Conservation (phyloP, 2,113 vertebrate genomes). For the Phaethon lepturus region DNA sequence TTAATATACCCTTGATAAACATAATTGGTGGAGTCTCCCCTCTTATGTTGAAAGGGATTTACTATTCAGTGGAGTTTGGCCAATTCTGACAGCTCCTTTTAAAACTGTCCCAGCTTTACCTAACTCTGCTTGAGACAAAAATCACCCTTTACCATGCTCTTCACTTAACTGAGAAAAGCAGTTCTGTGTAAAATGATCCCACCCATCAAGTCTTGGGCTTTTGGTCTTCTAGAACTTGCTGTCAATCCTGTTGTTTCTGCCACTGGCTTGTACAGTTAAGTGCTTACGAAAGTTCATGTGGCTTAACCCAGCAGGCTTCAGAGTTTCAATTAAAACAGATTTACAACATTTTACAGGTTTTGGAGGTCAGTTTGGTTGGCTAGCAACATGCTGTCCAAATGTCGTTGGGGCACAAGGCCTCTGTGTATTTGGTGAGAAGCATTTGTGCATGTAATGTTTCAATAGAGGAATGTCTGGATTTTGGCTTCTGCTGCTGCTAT, state of each 20-base stretch:
- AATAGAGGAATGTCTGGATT: neutral
- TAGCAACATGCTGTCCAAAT: neutral
- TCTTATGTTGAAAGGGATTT: neutral
- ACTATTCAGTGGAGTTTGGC: neutral
- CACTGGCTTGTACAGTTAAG: neutral
- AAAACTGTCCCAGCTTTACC: neutral
- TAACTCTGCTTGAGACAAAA: neutral
- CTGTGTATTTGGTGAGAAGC: neutral
- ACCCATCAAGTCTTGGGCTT: neutral
- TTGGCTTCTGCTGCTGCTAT: neutral
- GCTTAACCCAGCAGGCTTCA: neutral
- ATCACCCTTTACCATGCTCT: neutral
- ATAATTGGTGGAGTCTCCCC: neutral
- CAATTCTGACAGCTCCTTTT: neutral
- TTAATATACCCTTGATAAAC: neutral
- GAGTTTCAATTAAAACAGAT: constrained; percentile 25
- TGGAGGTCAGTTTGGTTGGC: constrained; percentile 8
- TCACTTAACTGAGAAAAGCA: neutral
- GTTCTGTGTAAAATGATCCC: neutral
- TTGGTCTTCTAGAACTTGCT: neutral
- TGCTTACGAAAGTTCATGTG: neutral
- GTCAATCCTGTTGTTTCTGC: neutral
- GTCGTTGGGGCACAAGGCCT: neutral
- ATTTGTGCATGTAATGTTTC: neutral
- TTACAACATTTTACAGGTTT: neutral